These are phyloP conservation scores for Cataglyphis cursor DNA, from an alignment of 2,888 invertebrate species.

Conservation along the genomic window DNA sequence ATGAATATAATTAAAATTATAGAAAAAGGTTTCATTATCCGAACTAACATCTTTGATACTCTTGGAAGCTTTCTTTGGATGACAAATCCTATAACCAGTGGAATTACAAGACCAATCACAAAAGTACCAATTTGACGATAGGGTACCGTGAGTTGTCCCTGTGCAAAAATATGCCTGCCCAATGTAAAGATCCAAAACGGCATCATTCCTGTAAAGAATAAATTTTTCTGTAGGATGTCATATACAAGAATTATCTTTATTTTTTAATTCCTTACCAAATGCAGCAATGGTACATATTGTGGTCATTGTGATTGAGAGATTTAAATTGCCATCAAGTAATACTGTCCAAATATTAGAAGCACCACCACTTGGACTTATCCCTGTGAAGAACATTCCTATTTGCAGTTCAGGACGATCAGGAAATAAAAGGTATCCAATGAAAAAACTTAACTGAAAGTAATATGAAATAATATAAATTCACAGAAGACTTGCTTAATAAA, in stretches of 20 bases:
- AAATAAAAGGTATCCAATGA: conserved; percentile 91
- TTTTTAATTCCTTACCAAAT: conserved; percentile 89
- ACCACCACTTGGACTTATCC: conserved; percentile 97
- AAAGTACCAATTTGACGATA: conserved; percentile 92
- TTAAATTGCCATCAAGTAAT: conserved; percentile 96
- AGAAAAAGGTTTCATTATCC: conserved; percentile 95
- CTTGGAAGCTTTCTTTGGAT: conserved; percentile 91
- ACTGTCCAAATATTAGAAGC: conserved; percentile 99
- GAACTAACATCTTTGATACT: conserved; percentile 91
- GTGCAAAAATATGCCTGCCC: conserved; percentile 91
- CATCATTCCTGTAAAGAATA: conserved; percentile 90
- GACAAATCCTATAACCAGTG: conserved; percentile 90
- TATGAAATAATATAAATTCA: conserved; percentile 35
- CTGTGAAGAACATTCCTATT: conserved; percentile 95
- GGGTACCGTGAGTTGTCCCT: conserved; percentile 92
- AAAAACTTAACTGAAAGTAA: conserved; percentile 90
- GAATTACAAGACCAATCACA: conserved; percentile 92
- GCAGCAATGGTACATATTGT: conserved; percentile 95
- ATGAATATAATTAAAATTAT: conserved; percentile 93
- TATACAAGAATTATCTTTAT: conserved; percentile 23
- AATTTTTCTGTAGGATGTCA: conserved; percentile 25
- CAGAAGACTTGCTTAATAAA: conserved; percentile 21
- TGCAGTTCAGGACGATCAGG: conserved; percentile 91
- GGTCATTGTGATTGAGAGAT: conserved; percentile 98
- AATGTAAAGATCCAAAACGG: conserved; percentile 97